Base-by-base conservation (phyloP, 2,888 invertebrate genomes). In the Mylabris sibirica region DNA sequence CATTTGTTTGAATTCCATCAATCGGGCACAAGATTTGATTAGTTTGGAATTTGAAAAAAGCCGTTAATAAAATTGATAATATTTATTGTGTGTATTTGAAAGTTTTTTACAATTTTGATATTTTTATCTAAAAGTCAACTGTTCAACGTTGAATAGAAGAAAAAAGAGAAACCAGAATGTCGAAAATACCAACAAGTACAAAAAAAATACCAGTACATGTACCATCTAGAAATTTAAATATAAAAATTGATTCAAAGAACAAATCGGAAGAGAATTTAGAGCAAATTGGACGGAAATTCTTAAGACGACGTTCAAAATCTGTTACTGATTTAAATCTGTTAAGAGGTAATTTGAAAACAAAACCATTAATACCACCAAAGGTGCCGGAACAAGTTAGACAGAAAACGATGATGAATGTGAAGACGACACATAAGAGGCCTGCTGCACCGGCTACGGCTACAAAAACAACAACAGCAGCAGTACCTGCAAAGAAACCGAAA, bases 401-500 rank as follows among this genome's bases (percentile, higher is more conserved):
- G 30, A 30, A 30, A 49, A 20, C 8, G 20, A 20, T 49, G 17
- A 2, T 49, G 20, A 3, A 49, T 20, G 8, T 8, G 20, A 71
- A 62, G 65, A 22, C 24, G 22, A 44, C 53, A 49, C 34, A 68
- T 68, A 72, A 74, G 62, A 59, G 65, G 22, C 67, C 70, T 12
- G 59, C 67, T 20, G 12, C 17, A 17, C 20, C 49, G 12, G 49
- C 59, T n/a, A n/a, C 24, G 12, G 12, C 41, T 14, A 4, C 60
- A 38, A 64, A n/a, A 11, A 67, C 53, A 35, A 53, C 5, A 11
- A 6, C 38, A 22, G 60, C 5, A 11, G 6, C 38, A 22, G 60
- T 44, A 8, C 44, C 44, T 3, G 8, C 68, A 5, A 78, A 76
- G 64, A 72, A 74, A 30, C 60, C 64, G 4, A 75, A 74, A 68